Evolutionary conservation across 2,888 invertebrate genomes (phyloP).

Genomic region (Adelognathus sp.): DNA sequence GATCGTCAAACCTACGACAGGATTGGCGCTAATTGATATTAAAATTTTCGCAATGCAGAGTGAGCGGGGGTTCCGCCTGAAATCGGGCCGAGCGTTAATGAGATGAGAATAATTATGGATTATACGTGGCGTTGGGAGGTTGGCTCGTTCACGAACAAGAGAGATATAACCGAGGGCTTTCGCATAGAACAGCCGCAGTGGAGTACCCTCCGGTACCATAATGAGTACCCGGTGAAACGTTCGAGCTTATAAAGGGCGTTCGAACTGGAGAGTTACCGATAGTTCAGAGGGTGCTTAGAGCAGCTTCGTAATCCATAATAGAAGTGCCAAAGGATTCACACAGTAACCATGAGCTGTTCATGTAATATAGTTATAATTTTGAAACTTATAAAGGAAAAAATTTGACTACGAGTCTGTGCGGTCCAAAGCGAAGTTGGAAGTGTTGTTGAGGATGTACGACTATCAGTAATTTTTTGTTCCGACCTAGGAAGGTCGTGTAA

Average conservation of each 20-base stretch:
- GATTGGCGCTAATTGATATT: constrained; percentile 64
- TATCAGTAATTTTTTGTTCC: too few species aligned
- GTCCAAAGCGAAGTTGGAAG: too few species aligned
- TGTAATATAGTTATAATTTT: neutral
- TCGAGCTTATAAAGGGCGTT: constrained; percentile 32
- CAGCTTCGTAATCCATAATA: neutral
- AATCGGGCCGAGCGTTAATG: constrained; percentile 34
- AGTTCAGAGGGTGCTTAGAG: constrained; percentile 41
- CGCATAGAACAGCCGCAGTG: constrained; percentile 5
- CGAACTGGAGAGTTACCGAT: constrained; percentile 15
- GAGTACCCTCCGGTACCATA: constrained; percentile 10
- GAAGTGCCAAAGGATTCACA: constrained; percentile 9
- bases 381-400: too few species aligned
- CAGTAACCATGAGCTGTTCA: neutral
- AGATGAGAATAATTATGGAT: constrained; percentile 46
- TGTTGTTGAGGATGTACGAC: too few species aligned
- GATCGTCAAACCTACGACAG: constrained; percentile 19
- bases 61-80: constrained; percentile 10
- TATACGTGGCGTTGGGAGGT: constrained; percentile 21
- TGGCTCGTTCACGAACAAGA: constrained; percentile 29
- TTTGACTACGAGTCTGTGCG: too few species aligned
- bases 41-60: constrained; percentile 63
- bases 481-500: too few species aligned
- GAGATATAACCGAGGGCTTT: neutral
- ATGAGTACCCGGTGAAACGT: constrained; percentile 19